phyloP scores from a whole-genome alignment of 2,113 vertebrate species.

The Burhinus oedicnemus region DNA sequence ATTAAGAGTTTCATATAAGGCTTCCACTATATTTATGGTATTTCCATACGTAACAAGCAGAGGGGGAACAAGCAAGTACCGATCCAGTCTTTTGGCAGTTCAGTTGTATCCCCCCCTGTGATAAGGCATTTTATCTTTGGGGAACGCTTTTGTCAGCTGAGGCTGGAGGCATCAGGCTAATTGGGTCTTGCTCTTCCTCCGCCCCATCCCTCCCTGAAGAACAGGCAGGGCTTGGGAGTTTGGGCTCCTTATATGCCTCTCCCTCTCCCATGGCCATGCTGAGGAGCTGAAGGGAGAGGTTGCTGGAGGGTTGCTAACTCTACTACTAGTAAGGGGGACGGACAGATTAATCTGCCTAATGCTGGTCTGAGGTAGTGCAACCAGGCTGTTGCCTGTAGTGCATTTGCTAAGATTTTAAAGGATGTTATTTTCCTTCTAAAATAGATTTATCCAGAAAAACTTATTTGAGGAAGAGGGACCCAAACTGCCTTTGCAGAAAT shows the following conservation, averaged over 20 bases:
- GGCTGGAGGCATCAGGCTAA: neutral
- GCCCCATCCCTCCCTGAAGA: neutral
- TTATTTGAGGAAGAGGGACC: neutral
- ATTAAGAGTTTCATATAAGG: neutral
- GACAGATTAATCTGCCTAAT: neutral
- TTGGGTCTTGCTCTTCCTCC: neutral
- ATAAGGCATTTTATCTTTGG: neutral
- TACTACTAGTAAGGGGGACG: neutral
- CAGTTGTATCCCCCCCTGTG: neutral
- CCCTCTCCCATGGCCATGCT: neutral
- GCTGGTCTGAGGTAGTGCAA: neutral
- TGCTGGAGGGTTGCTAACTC: neutral
- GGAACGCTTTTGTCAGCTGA: accelerated
- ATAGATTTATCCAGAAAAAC: neutral
- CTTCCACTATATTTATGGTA: neutral
- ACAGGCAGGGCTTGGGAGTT: neutral
- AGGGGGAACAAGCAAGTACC: neutral
- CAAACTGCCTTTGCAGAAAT: neutral
- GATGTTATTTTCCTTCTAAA: neutral
- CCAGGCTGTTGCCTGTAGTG: neutral
- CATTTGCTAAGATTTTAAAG: neutral
- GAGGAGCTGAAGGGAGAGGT: neutral
- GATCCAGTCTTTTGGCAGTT: neutral
- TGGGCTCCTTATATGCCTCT: neutral
- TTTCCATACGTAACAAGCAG: neutral